Evolutionary conservation across 1,140 invertebrate species (phyloP).

Genomic region (Drosophila nigromelanica): DNA sequence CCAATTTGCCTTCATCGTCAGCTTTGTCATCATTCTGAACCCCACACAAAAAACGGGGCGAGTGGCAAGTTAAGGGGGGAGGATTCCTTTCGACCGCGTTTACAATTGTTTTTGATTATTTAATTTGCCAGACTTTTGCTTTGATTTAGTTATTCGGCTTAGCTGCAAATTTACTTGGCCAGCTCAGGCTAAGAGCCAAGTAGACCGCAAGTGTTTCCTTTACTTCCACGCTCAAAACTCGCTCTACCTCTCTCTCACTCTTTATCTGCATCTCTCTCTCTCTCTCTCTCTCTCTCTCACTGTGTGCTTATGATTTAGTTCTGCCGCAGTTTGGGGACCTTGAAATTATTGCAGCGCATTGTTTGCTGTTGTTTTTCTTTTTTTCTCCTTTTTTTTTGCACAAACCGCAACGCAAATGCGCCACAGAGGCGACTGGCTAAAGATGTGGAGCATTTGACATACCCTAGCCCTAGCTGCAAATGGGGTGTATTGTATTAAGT

Average conservation of each 20-base stretch:
- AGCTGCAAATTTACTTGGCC: slow-evolving; percentile 44
- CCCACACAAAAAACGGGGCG: neutral
- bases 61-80: neutral
- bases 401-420: slow-evolving; percentile 49
- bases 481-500: too few relatives aligned
- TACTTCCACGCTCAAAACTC: slow-evolving; percentile 9
- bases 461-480: neutral
- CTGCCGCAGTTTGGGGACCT: slow-evolving; percentile 70
- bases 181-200: slow-evolving; percentile 42
- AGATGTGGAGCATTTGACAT: slow-evolving; percentile 35
- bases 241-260: slow-evolving; percentile 8
- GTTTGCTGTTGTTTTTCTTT: slow-evolving; percentile 39
- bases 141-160: slow-evolving; percentile 71
- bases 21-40: slow-evolving; percentile 10
- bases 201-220: slow-evolving; percentile 62
- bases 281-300: slow-evolving; percentile 1
- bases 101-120: slow-evolving; percentile 78
- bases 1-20: slow-evolving; percentile 57
- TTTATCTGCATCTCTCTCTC: neutral
- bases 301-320: slow-evolving; percentile 67
- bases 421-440: slow-evolving; percentile 38
- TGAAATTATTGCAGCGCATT: slow-evolving; percentile 74
- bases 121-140: slow-evolving; percentile 77
- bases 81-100: slow-evolving; percentile 18
- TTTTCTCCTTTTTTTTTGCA: slow-evolving; percentile 12